Conservation (phyloP, 37 sponge, comb jelly and placozoan genomes). For the Cladorhizidae sp. region DNA sequence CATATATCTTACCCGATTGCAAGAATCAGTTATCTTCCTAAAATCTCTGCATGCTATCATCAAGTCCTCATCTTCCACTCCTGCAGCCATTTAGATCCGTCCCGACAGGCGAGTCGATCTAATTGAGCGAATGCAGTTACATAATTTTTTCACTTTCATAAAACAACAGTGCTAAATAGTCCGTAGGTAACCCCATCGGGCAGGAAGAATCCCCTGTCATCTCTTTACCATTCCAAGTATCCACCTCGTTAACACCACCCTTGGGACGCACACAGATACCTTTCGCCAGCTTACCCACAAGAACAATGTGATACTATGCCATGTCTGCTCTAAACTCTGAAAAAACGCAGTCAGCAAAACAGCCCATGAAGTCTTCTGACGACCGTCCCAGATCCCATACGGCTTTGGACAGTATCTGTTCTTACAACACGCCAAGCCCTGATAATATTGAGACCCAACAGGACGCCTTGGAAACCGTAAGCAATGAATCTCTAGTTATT, state of each 20-base stretch:
- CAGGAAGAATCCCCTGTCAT: constrained; percentile 22
- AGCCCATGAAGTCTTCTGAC: background rate
- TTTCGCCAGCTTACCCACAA: constrained; percentile 19
- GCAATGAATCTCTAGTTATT: constrained; percentile 43
- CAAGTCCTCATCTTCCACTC: constrained; percentile 24
- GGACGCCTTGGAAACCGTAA: constrained; percentile 41
- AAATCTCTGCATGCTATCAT: constrained; percentile 28
- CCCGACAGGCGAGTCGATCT: background rate
- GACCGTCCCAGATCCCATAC: background rate
- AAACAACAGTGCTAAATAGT: background rate
- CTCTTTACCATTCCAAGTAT: constrained; percentile 2
- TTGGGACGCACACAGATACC: background rate
- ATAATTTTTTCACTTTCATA: constrained; percentile 5
- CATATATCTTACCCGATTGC: background rate
- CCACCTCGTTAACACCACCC: constrained; percentile 9
- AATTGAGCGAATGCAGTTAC: constrained; percentile 31
- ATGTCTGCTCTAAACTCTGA: background rate
- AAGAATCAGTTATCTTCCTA: constrained; percentile 9
- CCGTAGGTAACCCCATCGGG: background rate
- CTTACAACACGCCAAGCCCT: constrained; percentile 52
- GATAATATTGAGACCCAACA: background rate
- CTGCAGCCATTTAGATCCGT: constrained; percentile 3
- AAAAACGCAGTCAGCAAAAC: constrained; percentile 4
- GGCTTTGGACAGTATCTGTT: constrained; percentile 47
- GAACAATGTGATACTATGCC: constrained; percentile 3